Base-by-base conservation (phyloP, 1,140 invertebrate species). In the Panulirus ornatus region DNA sequence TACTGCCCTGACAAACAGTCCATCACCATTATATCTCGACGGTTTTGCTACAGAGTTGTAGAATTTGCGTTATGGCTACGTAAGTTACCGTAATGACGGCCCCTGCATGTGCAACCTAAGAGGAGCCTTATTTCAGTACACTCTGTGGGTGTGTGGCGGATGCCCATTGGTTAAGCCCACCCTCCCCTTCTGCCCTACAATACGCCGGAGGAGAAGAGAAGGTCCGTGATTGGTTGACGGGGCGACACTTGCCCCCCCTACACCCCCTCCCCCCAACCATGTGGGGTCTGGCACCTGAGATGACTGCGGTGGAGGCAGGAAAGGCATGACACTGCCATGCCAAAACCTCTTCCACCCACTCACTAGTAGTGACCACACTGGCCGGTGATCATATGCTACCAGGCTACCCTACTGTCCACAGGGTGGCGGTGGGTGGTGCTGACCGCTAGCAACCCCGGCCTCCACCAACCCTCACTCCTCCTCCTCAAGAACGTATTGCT, bases 341-440 rank as follows among this genome's bases (percentile, higher is more conserved):
- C 84, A 78, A 87, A 47, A 47, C 30, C 36, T 34, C 14, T 40
- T n/a, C 84, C 73, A 63, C 84, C 84, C 51, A 36, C 82, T n/a
- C 81, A 83, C 81, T 58, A 66, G 36, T 75, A 87, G 70, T 87
- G 84, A 66, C 84, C 84, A 63, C 73, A 9, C 30, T 63, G 84
- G 40, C 54, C n/a, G 63, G 34, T 36, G 81, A 78, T 76, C 84
- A 87, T 78, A 87, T 63, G 47, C 73, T 51, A 63, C 19, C 73
- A 87, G 54, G 84, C n/a, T 44, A 38, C 73, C 9, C 73, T 30
- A 42, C 30, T n/a, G 84, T 54, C 42, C 75, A 42, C 73, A 79
- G 84, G 75, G 51, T 22, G 84, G 84, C 51, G 51, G 73, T 79
- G 73, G 47, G 84, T 51, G 71, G 51, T 30, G 51, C 34, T 76